phyloP scores from a whole-genome alignment of 23 tunicate species.

The Trididemnum miniatum region DNA sequence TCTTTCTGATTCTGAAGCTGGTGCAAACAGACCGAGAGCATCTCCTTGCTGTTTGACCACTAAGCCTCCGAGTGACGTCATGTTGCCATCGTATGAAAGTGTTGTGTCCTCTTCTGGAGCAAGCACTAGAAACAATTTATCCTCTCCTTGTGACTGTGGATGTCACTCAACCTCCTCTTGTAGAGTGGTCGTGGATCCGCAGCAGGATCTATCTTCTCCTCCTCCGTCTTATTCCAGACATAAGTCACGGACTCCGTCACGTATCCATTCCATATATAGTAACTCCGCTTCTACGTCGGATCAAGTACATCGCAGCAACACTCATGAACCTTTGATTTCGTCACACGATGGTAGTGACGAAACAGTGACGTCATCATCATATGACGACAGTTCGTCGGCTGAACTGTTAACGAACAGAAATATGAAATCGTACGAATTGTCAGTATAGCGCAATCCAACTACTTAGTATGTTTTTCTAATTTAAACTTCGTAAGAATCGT shows the following conservation, averaged over 20 bases:
- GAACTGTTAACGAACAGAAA: slow-evolving; percentile 12
- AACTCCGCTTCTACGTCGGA: background rate
- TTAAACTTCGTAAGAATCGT: too few relatives aligned
- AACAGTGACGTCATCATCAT: slow-evolving; percentile 6
- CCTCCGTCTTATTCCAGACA: slow-evolving; percentile 83
- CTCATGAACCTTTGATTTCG: background rate
- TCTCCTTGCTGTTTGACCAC: background rate
- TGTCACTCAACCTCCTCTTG: slow-evolving; percentile 35
- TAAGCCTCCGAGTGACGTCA: background rate
- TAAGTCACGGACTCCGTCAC: slow-evolving; percentile 21
- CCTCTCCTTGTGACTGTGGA: background rate
- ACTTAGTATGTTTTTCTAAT: too few relatives aligned
- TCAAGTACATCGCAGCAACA: background rate
- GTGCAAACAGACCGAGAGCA: background rate
- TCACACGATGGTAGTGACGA: slow-evolving; percentile 2
- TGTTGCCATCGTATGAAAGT: slow-evolving; percentile 84
- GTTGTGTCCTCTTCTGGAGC: slow-evolving; percentile 27
- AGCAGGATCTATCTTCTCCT: slow-evolving; percentile 46
- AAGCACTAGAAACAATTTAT: background rate
- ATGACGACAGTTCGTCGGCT: slow-evolving; percentile 26
- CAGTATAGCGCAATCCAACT: too few relatives aligned
- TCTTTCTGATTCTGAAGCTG: slow-evolving; percentile 40
- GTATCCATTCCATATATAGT: background rate
- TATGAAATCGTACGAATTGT: slow-evolving; percentile 5
- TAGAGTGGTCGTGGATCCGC: slow-evolving; percentile 1